A percentile compares a stretch with the other conserved stretches of the same genome.
These are phyloP conservation scores for Itoplectis maculator DNA, from an alignment of 2,888 invertebrate genomes.

Conservation along the genomic window DNA sequence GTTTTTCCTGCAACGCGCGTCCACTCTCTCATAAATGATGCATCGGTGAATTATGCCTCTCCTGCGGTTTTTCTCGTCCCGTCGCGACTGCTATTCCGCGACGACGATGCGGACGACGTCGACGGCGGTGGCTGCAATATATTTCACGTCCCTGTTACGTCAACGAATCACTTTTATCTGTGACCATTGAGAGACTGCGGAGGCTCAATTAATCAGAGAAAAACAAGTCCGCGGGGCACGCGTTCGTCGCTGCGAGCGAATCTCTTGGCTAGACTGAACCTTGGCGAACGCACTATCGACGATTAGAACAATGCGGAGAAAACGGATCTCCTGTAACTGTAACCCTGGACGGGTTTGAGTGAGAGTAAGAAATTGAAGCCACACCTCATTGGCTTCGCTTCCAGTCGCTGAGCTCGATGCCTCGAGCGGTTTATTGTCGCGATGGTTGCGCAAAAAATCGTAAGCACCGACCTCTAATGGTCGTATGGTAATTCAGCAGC, in stretches of 20 bases:
- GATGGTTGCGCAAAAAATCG: not conserved
- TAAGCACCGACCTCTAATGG: not conserved
- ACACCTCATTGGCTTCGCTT: not conserved
- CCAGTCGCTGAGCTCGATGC: not conserved
- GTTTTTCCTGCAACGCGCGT: conserved; percentile 52
- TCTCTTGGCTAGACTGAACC: conserved; percentile 21
- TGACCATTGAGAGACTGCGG: conserved; percentile 41
- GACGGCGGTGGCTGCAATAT: conserved; percentile 27
- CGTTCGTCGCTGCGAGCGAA: not conserved
- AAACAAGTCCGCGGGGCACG: conserved; percentile 38
- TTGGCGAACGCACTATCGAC: conserved; percentile 7
- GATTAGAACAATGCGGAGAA: conserved; percentile 32
- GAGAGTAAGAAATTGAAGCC: conserved; percentile 26
- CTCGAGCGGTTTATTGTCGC: conserved; percentile 12
- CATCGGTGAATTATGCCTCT: conserved; percentile 69
- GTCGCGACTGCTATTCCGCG: conserved; percentile 51
- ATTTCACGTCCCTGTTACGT: conserved; percentile 52
- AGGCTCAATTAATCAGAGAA: conserved; percentile 47
- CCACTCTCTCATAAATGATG: conserved; percentile 69
- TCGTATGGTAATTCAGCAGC: conserved; percentile 10
- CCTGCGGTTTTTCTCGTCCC: conserved; percentile 51
- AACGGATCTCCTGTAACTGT: conserved; percentile 12
- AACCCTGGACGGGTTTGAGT: not conserved
- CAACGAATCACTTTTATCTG: conserved; percentile 54
- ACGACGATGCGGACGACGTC: not conserved